Evolutionary conservation across 2,113 vertebrate genomes (phyloP).

Genomic region (Taurulus bubalis): DNA sequence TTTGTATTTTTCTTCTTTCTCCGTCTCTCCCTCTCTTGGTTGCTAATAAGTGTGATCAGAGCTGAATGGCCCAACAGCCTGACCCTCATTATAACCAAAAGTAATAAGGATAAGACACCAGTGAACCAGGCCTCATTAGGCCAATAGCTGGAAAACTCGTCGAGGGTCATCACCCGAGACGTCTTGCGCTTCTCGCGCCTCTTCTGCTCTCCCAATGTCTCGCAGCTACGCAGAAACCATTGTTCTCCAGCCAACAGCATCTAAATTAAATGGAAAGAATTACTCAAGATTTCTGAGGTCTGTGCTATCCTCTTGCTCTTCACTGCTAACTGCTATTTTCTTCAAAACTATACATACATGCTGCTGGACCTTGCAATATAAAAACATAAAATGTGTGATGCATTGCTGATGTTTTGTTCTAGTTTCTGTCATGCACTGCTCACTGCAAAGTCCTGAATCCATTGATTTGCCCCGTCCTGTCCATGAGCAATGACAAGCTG

Average conservation of each 20-base stretch:
- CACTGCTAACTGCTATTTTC: background rate
- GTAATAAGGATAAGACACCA: slow-evolving; percentile 72
- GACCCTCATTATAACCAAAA: slow-evolving; percentile 78
- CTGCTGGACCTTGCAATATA: background rate
- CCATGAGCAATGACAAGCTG: slow-evolving; percentile 15
- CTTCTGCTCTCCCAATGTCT: slow-evolving; percentile 48
- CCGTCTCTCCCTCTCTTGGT: slow-evolving; percentile 40
- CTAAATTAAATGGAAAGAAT: slow-evolving; percentile 35
- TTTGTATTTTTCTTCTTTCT: slow-evolving; percentile 17
- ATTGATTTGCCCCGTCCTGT: background rate
- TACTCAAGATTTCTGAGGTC: slow-evolving; percentile 17
- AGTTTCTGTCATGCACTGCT: slow-evolving; percentile 9
- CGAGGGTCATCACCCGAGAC: slow-evolving; percentile 62
- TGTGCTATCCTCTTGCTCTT: slow-evolving; percentile 9
- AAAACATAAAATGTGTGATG: background rate
- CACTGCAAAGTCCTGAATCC: background rate
- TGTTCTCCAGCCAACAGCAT: slow-evolving; percentile 42
- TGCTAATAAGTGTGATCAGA: slow-evolving; percentile 78
- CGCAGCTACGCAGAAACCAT: slow-evolving; percentile 40
- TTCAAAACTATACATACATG: background rate
- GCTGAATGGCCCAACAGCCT: slow-evolving; percentile 71
- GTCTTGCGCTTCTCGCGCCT: slow-evolving; percentile 46
- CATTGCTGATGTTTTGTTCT: background rate
- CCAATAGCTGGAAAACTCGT: slow-evolving; percentile 56
- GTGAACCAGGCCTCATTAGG: slow-evolving; percentile 75